phyloP scores from a whole-genome alignment of 1,140 invertebrate species.

The Drosophila micromelanica region DNA sequence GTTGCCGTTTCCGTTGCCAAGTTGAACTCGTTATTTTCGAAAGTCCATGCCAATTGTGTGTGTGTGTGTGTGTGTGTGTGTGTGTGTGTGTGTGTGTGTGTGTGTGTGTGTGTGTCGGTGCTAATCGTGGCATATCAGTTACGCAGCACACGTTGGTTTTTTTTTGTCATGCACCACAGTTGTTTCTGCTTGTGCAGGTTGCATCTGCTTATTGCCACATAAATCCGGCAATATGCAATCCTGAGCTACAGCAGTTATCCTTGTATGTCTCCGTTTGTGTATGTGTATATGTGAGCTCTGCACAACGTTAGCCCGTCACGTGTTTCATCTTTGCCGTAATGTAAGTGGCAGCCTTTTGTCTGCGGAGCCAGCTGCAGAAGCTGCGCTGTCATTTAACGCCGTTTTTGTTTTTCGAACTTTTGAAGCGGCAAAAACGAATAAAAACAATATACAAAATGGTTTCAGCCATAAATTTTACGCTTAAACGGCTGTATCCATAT shows the following conservation, averaged over 20 bases:
- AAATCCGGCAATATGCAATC: slow-evolving; percentile 77
- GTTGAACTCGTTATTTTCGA: slow-evolving; percentile 60
- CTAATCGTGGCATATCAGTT: slow-evolving; percentile 80
- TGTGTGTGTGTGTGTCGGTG: slow-evolving; percentile 30
- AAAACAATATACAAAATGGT: slow-evolving; percentile 49
- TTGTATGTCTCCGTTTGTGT: neutral
- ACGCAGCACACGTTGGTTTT: slow-evolving; percentile 67
- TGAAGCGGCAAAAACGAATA: slow-evolving; percentile 17
- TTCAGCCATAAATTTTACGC: slow-evolving; percentile 49
- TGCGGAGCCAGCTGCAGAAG: slow-evolving; percentile 40
- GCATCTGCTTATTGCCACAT: slow-evolving; percentile 81
- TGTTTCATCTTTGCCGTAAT: slow-evolving; percentile 71
- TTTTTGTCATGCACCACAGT: slow-evolving; percentile 39
- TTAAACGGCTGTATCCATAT: neutral
- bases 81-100: slow-evolving; percentile 16
- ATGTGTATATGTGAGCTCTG: neutral
- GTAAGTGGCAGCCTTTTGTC: slow-evolving; percentile 61
- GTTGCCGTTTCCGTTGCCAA: slow-evolving; percentile 26
- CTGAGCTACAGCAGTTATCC: slow-evolving; percentile 45
- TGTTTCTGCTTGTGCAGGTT: slow-evolving; percentile 59
- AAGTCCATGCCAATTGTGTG: slow-evolving; percentile 58
- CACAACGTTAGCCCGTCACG: slow-evolving; percentile 55
- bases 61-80: neutral
- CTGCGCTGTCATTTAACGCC: slow-evolving; percentile 34
- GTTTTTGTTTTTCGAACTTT: slow-evolving; percentile 41